Percentiles rank a stretch among this genome's conserved stretches.
These are phyloP conservation scores for Dysmachus trigonus DNA, from an alignment of 2,888 invertebrate genomes.

Conservation along the genomic window DNA sequence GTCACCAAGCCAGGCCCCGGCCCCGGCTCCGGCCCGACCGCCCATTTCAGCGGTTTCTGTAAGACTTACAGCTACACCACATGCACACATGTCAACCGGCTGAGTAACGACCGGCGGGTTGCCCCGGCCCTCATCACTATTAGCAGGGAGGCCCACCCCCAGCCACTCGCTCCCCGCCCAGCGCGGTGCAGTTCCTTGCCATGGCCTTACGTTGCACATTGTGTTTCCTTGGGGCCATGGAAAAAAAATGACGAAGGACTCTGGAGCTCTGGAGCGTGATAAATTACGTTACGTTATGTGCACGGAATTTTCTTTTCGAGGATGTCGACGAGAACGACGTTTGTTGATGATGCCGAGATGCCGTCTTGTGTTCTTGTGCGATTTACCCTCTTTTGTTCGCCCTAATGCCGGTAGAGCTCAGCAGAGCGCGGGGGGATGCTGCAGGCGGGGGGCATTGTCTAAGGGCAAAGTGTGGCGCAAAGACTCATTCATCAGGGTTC, in stretches of 20 bases:
- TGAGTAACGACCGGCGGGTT: slow-evolving; percentile 41
- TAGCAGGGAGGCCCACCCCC: slow-evolving; percentile 42
- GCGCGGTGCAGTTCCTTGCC: slow-evolving; percentile 36
- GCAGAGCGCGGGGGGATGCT: neutral
- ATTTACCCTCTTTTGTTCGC: slow-evolving; percentile 39
- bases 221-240: slow-evolving; percentile 45
- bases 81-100: slow-evolving; percentile 42
- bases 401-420: slow-evolving; percentile 8
- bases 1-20: neutral
- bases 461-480: slow-evolving; percentile 38
- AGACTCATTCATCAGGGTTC: slow-evolving; percentile 42
- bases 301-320: slow-evolving; percentile 48
- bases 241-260: slow-evolving; percentile 48
- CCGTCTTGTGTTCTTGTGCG: slow-evolving; percentile 40
- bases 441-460: slow-evolving; percentile 33
- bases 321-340: slow-evolving; percentile 40
- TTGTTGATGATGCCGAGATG: slow-evolving; percentile 43
- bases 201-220: slow-evolving; percentile 50
- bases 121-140: slow-evolving; percentile 36
- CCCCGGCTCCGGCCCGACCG: neutral
- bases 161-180: slow-evolving; percentile 32
- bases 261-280: slow-evolving; percentile 50
- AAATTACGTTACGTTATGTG: slow-evolving; percentile 51
- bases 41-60: slow-evolving; percentile 22
- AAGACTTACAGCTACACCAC: slow-evolving; percentile 30